phyloP scores from a whole-genome alignment of 2,113 vertebrate species.

The Apodemus sylvaticus region DNA sequence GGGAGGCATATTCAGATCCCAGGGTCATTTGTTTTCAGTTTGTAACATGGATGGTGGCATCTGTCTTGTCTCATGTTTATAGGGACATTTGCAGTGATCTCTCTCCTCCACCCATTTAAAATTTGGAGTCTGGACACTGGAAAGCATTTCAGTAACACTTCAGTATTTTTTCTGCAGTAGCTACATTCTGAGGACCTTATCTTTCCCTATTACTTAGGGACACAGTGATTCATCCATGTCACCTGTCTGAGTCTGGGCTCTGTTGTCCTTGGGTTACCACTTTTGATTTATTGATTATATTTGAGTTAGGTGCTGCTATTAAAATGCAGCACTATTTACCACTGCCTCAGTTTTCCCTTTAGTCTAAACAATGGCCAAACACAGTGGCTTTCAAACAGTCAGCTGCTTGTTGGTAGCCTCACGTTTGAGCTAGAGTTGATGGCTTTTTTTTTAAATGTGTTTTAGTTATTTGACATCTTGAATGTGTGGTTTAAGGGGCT shows the following conservation, averaged over 20 bases:
- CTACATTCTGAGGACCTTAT: background rate
- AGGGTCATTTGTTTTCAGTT: background rate
- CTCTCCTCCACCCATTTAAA: background rate
- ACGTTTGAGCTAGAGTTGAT: background rate
- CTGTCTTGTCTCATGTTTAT: background rate
- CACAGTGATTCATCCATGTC: background rate
- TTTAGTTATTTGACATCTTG: background rate
- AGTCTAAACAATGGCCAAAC: background rate
- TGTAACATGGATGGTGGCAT: background rate
- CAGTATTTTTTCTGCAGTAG: conserved; percentile 24
- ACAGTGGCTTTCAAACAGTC: background rate
- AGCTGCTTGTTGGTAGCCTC: background rate
- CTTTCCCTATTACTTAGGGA: background rate
- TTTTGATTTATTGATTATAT: conserved; percentile 38
- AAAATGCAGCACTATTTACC: conserved; percentile 11
- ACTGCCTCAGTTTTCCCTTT: background rate
- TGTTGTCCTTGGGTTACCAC: background rate
- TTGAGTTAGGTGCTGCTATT: background rate
- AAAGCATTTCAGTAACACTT: background rate
- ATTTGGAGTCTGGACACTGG: conserved; percentile 32
- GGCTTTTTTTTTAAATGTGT: background rate
- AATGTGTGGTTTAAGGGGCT: background rate
- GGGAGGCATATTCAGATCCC: background rate
- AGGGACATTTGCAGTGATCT: background rate
- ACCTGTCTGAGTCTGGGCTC: background rate